Conservation (phyloP, 92 coral and sea anemone species). For the Palythoa grandis region DNA sequence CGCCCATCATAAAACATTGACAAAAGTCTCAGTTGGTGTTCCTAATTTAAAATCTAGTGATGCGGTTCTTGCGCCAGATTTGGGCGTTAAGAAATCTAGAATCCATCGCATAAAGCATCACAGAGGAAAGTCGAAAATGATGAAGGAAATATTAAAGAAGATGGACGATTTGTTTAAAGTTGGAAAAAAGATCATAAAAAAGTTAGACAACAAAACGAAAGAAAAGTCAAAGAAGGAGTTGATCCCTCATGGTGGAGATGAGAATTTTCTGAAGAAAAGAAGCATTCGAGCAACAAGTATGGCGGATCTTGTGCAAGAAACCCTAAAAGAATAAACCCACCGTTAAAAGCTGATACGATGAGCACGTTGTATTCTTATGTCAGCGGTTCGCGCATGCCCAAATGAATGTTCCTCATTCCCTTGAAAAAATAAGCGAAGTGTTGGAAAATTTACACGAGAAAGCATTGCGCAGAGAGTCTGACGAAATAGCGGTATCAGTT, state of each 20-base stretch:
- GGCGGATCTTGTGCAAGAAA: constrained; percentile 26
- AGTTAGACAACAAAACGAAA: neutral
- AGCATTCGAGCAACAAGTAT: constrained; percentile 30
- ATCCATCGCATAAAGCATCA: constrained; percentile 18
- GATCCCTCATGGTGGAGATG: neutral
- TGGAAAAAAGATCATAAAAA: constrained; percentile 55
- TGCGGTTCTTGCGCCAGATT: neutral
- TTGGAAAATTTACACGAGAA: no score
- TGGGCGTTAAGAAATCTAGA: constrained; percentile 16
- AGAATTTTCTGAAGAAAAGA: constrained; percentile 6
- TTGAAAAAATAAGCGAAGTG: no score
- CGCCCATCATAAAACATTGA: neutral
- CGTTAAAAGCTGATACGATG: neutral
- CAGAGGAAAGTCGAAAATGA: neutral
- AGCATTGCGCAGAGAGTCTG: no score
- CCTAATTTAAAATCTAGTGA: neutral
- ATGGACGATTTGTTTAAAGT: constrained; percentile 75
- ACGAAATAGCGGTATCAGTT: no score
- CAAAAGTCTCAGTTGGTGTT: neutral
- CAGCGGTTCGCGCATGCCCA: neutral
- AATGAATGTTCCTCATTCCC: no score
- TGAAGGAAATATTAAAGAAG: constrained; percentile 56
- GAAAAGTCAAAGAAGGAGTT: neutral
- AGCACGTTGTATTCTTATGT: neutral
- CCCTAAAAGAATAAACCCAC: constrained; percentile 18